phyloP scores from a whole-genome alignment of 1,140 invertebrate genomes.

The Asobara japonica region DNA sequence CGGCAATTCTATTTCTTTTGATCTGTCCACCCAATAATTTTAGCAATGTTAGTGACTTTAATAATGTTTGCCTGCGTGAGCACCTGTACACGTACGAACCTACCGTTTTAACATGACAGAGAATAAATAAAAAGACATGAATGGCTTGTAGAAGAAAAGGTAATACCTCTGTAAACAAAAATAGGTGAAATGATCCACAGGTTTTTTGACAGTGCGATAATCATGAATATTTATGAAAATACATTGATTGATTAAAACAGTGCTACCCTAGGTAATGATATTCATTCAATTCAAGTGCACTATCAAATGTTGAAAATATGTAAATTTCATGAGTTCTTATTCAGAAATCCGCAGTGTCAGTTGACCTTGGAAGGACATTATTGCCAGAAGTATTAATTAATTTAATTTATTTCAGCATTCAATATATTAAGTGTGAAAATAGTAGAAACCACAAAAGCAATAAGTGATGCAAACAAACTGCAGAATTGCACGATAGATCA shows the following conservation, averaged over 20 bases:
- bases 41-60: neutral
- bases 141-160: neutral
- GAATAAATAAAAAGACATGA: neutral
- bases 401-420: conserved; percentile 49
- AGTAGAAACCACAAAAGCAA: conserved; percentile 13
- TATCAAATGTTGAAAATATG: neutral
- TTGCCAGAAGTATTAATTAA: conserved; percentile 63
- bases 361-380: conserved; percentile 54
- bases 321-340: neutral
- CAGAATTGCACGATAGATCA: neutral
- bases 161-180: conserved; percentile 18
- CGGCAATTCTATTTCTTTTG: neutral
- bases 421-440: conserved; percentile 31
- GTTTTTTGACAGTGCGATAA: conserved; percentile 1
- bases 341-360: conserved; percentile 39
- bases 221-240: neutral
- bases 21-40: neutral
- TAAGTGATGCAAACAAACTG: neutral
- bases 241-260: neutral
- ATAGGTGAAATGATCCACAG: conserved; percentile 26
- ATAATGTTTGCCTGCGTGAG: conserved; percentile 18
- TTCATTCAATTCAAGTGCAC: neutral
- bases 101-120: neutral
- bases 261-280: neutral
- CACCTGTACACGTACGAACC: conserved; percentile 26